Percentiles rank a stretch among this genome's conserved stretches.
Conservation (phyloP, 2,888 invertebrate species). For the Plagiodera versicolora region DNA sequence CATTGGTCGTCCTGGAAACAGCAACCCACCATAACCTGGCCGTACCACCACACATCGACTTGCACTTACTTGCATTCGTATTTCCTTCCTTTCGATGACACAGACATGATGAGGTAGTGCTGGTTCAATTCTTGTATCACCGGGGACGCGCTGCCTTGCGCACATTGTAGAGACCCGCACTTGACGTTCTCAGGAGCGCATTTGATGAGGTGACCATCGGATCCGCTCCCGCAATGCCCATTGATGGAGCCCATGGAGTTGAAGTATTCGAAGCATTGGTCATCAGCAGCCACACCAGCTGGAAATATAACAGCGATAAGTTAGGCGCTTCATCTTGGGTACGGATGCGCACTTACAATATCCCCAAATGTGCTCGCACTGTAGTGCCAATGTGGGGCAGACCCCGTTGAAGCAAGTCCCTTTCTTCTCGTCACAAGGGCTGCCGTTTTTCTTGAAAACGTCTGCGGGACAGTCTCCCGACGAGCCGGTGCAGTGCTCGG, state of each 20-base stretch:
- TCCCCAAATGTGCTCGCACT: constrained; percentile 95
- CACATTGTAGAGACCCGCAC: constrained; percentile 95
- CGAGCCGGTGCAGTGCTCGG: constrained; percentile 89
- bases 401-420: constrained; percentile 91
- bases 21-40: too few relatives aligned
- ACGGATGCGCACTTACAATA: constrained; percentile 62
- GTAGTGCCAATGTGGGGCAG: constrained; percentile 84
- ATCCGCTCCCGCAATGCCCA: constrained; percentile 91
- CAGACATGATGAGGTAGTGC: constrained; percentile 84
- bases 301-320: background rate
- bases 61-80: constrained; percentile 94
- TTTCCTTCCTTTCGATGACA: constrained; percentile 84
- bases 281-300: constrained; percentile 77
- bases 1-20: constrained; percentile 70
- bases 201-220: constrained; percentile 73
- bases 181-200: constrained; percentile 79
- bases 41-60: too few relatives aligned
- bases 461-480: constrained; percentile 89
- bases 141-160: constrained; percentile 82
- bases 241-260: constrained; percentile 94
- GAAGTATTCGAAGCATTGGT: constrained; percentile 91
- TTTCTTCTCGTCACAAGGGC: constrained; percentile 70
- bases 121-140: too few relatives aligned
- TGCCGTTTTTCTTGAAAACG: constrained; percentile 91
- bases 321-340: too few relatives aligned